Percentiles rank a stretch among this genome's conserved stretches.
Conservation (phyloP, 2,797 vertebrate species). For the Alosa sapidissima region DNA sequence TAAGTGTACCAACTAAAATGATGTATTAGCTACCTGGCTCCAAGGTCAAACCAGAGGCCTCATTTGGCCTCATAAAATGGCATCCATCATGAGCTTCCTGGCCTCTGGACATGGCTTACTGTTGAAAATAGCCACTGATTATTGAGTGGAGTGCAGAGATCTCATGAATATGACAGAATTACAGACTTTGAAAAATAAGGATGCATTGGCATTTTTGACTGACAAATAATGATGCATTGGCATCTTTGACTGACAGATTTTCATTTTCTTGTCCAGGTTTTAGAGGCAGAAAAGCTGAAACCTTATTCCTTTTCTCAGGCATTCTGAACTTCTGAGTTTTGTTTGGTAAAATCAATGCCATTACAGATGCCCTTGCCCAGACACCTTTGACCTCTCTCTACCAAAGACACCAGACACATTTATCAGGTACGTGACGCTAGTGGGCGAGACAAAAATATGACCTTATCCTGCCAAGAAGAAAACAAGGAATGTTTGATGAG, state of each 20-base stretch:
- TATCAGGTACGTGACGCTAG: background rate
- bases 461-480: too few species aligned
- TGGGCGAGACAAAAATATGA: too few species aligned
- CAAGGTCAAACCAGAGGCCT: constrained; percentile 32
- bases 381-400: background rate
- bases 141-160: background rate
- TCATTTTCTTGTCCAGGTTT: background rate
- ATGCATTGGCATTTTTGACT: background rate
- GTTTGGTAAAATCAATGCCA: background rate
- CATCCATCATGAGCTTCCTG: background rate
- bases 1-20: constrained; percentile 4
- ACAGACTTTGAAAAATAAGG: constrained; percentile 22
- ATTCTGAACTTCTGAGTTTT: background rate
- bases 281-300: background rate
- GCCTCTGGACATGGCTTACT: background rate
- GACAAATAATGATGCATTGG: too few species aligned
- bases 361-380: background rate
- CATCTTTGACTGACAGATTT: background rate
- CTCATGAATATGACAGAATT: background rate
- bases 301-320: background rate
- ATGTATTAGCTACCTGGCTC: constrained; percentile 35
- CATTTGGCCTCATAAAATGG: background rate
- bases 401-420: background rate
- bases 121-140: background rate
- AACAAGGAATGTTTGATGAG: too few species aligned